phyloP scores from a whole-genome alignment of 2,113 vertebrate genomes.

The Motacilla alba region DNA sequence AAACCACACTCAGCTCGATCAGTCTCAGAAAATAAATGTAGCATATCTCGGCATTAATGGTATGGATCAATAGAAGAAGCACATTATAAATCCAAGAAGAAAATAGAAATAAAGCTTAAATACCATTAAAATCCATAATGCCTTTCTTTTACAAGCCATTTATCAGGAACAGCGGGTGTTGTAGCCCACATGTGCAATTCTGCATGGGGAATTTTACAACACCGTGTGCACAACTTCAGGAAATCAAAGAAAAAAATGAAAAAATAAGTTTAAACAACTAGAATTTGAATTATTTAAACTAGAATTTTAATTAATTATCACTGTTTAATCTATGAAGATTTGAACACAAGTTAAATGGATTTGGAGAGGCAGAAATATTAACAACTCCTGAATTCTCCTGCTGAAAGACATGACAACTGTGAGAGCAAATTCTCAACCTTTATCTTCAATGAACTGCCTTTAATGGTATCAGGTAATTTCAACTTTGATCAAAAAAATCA shows the following conservation, averaged over 20 bases:
- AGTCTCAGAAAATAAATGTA: neutral
- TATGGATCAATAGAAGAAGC: neutral
- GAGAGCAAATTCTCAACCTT: neutral
- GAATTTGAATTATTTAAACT: neutral
- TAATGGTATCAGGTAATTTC: neutral
- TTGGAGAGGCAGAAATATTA: neutral
- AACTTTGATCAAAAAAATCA: neutral
- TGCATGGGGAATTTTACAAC: neutral
- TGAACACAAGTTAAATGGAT: neutral
- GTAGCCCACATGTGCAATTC: neutral
- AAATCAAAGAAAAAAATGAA: neutral
- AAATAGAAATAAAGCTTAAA: conserved; percentile 28
- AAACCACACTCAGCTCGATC: neutral
- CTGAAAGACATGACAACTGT: neutral
- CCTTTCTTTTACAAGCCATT: neutral
- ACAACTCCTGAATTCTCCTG: neutral
- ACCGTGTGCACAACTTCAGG: neutral
- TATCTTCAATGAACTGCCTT: neutral
- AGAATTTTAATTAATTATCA: neutral
- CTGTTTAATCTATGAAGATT: neutral
- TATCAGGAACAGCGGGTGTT: neutral
- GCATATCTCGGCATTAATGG: neutral
- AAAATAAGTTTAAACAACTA: neutral
- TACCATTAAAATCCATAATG: neutral
- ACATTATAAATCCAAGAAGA: neutral